Conservation (phyloP, 2,797 vertebrate genomes). For the Sitta carolinensis region DNA sequence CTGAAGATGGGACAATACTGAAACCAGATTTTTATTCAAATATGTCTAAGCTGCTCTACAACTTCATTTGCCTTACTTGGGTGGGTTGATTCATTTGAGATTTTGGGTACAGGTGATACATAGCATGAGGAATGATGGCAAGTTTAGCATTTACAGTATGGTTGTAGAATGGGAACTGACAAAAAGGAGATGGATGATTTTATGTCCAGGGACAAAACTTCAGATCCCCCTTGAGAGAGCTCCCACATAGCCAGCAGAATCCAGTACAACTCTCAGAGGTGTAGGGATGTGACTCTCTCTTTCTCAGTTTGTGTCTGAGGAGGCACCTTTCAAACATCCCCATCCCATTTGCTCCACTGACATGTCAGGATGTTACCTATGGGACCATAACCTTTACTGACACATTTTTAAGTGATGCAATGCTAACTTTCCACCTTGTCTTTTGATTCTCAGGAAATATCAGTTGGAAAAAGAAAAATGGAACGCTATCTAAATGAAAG, state of each 20-base stretch:
- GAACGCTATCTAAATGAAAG: not conserved
- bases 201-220: not conserved
- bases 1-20: not conserved
- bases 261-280: not conserved
- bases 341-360: not conserved
- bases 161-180: not conserved
- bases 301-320: not conserved
- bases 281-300: not conserved
- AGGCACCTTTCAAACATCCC: not conserved
- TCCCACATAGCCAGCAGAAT: not conserved
- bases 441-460: conserved; percentile 52
- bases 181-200: not conserved
- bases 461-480: not conserved
- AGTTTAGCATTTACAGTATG: not conserved
- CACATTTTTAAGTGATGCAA: not conserved
- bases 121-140: not conserved
- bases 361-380: not conserved
- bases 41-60: not conserved
- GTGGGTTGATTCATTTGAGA: not conserved
- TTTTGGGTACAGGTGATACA: not conserved
- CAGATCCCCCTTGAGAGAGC: not conserved
- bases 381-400: not conserved
- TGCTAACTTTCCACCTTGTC: not conserved
- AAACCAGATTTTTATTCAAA: not conserved
- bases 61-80: not conserved